A percentile compares a stretch with the other conserved stretches of the same genome.
Evolutionary conservation across 1,140 invertebrate species (phyloP).

Genomic region (Saccostrea echinata): DNA sequence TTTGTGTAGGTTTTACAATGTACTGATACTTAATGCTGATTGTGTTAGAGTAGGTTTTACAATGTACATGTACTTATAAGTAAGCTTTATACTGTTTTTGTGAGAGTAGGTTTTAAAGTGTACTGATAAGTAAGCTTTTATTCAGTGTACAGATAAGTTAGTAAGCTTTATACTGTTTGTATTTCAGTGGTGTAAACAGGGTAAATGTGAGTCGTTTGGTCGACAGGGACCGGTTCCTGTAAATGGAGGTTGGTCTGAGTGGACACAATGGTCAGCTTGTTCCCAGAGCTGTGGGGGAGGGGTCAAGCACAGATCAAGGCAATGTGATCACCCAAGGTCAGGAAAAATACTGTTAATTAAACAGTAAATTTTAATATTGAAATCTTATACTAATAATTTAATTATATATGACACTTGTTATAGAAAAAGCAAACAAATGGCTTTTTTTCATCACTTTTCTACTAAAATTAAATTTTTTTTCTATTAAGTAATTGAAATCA

Average conservation of each 20-base stretch:
- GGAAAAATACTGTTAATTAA: background rate
- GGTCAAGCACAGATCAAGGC: conserved; percentile 46
- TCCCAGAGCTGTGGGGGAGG: conserved; percentile 60
- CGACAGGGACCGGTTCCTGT: conserved; percentile 48
- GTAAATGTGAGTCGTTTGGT: conserved; percentile 57
- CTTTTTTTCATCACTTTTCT: background rate
- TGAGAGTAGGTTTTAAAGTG: too few relatives aligned
- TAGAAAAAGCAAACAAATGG: background rate
- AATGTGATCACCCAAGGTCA: conserved; percentile 58
- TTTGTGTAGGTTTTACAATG: too few relatives aligned
- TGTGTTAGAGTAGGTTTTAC: too few relatives aligned
- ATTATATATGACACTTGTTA: background rate
- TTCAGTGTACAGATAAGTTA: too few relatives aligned
- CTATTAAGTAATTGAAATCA: background rate
- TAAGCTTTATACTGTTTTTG: too few relatives aligned
- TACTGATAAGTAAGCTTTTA: too few relatives aligned
- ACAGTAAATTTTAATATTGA: background rate
- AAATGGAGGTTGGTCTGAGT: conserved; percentile 60
- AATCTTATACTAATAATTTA: background rate
- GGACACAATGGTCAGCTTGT: conserved; percentile 57
- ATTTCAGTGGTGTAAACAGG: conserved; percentile 61
- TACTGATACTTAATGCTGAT: too few relatives aligned
- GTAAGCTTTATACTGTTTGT: too few relatives aligned
- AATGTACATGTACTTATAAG: too few relatives aligned
- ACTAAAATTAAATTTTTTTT: too few relatives aligned